phyloP scores from a whole-genome alignment of 92 coral and sea anemone species.

The Ricordea florida region DNA sequence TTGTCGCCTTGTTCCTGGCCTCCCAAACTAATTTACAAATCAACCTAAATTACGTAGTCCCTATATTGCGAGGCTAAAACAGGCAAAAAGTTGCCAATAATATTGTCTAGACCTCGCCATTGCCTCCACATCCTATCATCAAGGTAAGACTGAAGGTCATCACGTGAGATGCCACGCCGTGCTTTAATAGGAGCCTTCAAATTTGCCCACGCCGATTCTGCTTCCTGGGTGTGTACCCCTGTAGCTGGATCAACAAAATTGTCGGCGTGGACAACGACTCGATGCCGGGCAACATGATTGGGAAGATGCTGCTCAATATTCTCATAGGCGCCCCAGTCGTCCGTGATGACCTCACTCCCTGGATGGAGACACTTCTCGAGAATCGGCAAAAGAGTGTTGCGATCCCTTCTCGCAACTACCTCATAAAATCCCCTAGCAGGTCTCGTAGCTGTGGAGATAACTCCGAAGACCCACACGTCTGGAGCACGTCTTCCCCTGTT shows the following conservation, averaged over 20 bases:
- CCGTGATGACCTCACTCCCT: conserved; percentile 5
- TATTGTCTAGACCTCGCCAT: not conserved
- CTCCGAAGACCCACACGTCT: not conserved
- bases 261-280: conserved; percentile 16
- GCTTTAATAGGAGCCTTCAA: not conserved
- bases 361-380: not conserved
- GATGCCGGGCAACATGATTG: not conserved
- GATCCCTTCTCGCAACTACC: not conserved
- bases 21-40: too few relatives aligned
- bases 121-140: not conserved
- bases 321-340: conserved; percentile 11
- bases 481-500: not conserved
- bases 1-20: too few relatives aligned
- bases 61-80: too few relatives aligned
- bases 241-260: conserved; percentile 10
- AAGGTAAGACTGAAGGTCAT: not conserved
- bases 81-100: not conserved
- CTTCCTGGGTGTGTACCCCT: conserved; percentile 18
- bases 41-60: too few relatives aligned
- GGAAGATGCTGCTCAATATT: not conserved
- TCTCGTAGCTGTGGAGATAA: not conserved
- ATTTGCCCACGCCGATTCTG: conserved; percentile 4
- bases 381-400: not conserved
- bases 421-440: not conserved
- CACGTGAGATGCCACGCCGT: not conserved